phyloP scores from a whole-genome alignment of 64 coral and sea anemone genomes.

The Hydrozoanthus tunicans region DNA sequence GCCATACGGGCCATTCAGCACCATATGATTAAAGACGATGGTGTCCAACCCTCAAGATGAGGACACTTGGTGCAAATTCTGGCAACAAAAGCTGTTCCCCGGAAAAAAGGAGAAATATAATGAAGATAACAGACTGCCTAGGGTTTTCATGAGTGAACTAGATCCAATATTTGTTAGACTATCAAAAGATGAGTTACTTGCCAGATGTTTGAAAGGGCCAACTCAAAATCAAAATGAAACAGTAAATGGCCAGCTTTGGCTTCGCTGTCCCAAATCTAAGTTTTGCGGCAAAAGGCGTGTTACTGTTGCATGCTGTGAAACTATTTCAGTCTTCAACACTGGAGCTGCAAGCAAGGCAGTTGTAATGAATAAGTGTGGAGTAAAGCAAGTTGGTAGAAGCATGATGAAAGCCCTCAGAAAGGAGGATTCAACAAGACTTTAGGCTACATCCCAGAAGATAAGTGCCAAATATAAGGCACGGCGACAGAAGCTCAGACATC shows the following conservation, averaged over 20 bases:
- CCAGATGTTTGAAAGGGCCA: conserved; percentile 32
- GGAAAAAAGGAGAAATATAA: conserved; percentile 18
- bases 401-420: conserved; percentile 30
- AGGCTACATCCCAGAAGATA: conserved; percentile 40
- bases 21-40: conserved; percentile 48
- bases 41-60: conserved; percentile 27
- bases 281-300: conserved; percentile 24
- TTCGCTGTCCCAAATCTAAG: conserved; percentile 28
- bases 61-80: conserved; percentile 50
- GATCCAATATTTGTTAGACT: conserved; percentile 44
- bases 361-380: conserved; percentile 13
- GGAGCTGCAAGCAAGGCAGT: conserved; percentile 51
- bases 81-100: conserved; percentile 1
- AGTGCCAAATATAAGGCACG: conserved; percentile 29
- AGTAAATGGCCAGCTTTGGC: conserved; percentile 55
- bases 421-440: conserved; percentile 2
- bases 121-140: conserved; percentile 14
- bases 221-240: background rate
- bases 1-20: conserved; percentile 31
- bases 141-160: conserved; percentile 51
- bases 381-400: background rate
- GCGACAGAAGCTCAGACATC: background rate
- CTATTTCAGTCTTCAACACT: conserved; percentile 58
- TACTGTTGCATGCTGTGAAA: conserved; percentile 30
- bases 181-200: conserved; percentile 19